phyloP scores from a whole-genome alignment of 2,888 invertebrate species.

The Drosophila aldrichi region DNA sequence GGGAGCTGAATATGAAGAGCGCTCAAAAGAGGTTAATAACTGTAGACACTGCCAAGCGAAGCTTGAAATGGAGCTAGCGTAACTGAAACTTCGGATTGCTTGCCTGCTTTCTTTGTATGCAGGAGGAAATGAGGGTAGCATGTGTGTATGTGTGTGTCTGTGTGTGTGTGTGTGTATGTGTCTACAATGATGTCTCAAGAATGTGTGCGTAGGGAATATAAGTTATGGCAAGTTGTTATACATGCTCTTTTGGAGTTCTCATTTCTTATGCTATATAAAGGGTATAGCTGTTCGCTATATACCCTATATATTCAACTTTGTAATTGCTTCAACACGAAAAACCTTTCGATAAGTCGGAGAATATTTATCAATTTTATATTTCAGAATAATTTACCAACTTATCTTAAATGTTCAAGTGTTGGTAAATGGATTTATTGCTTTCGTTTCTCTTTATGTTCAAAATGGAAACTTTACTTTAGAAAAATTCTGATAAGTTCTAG shows the following conservation, averaged over 20 bases:
- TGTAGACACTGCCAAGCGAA: constrained; percentile 27
- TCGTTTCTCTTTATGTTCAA: no score
- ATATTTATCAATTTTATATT: neutral
- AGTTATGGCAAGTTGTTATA: neutral
- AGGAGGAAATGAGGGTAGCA: constrained; percentile 3
- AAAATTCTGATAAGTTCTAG: no score
- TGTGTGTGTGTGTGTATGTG: neutral
- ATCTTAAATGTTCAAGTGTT: neutral
- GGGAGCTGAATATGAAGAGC: neutral
- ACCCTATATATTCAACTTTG: neutral
- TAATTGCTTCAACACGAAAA: no score
- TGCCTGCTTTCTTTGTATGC: constrained; percentile 19
- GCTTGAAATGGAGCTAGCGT: constrained; percentile 30
- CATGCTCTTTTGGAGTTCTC: constrained; percentile 4
- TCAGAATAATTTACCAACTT: neutral
- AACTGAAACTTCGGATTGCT: constrained; percentile 27
- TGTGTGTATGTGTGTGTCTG: neutral
- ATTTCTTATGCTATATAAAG: neutral
- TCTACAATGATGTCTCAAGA: constrained; percentile 1
- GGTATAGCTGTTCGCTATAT: neutral
- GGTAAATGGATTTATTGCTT: no score
- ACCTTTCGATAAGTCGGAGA: no score
- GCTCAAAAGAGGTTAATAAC: constrained; percentile 65
- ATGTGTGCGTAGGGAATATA: neutral
- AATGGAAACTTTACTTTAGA: no score